Conservation (phyloP, 1,140 invertebrate genomes). For the Micrasema longulum region DNA sequence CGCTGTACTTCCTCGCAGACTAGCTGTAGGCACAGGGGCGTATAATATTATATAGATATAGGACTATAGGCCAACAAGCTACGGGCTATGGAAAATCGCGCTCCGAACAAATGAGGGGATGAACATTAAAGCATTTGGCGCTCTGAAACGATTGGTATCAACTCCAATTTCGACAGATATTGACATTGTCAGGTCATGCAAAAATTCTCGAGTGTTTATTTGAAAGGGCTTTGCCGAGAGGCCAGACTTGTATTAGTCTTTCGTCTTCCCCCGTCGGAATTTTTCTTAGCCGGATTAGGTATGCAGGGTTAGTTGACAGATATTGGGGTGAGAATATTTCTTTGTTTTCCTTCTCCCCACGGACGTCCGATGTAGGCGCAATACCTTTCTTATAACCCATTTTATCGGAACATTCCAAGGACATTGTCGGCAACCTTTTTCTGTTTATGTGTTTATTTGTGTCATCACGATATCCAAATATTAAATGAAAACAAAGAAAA, state of each 20-base stretch:
- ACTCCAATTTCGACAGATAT: slow-evolving; percentile 45
- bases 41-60: too few species aligned
- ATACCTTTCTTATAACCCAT: slow-evolving; percentile 7
- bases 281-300: slow-evolving; percentile 52
- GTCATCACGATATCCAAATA: too few species aligned
- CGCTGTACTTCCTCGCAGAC: not conserved
- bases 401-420: not conserved
- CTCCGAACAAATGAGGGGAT: slow-evolving; percentile 17
- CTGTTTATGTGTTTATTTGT: too few species aligned
- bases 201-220: slow-evolving; percentile 49
- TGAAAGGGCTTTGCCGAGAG: slow-evolving; percentile 39
- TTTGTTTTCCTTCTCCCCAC: slow-evolving; percentile 16
- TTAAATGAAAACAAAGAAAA: too few species aligned
- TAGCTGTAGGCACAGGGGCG: too few species aligned
- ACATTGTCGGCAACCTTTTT: not conserved
- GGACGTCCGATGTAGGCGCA: not conserved
- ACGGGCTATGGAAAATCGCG: not conserved
- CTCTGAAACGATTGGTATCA: slow-evolving; percentile 34
- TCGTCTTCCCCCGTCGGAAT: slow-evolving; percentile 33
- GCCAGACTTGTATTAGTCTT: slow-evolving; percentile 14
- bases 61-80: too few species aligned
- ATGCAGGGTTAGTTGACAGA: slow-evolving; percentile 49
- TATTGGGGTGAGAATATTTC: slow-evolving; percentile 45
- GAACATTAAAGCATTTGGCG: slow-evolving; percentile 22
- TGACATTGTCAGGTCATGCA: slow-evolving; percentile 44